A percentile compares a stretch with the other conserved stretches of the same genome.
Conservation (phyloP, 2,113 vertebrate genomes). For the Scomber scombrus region DNA sequence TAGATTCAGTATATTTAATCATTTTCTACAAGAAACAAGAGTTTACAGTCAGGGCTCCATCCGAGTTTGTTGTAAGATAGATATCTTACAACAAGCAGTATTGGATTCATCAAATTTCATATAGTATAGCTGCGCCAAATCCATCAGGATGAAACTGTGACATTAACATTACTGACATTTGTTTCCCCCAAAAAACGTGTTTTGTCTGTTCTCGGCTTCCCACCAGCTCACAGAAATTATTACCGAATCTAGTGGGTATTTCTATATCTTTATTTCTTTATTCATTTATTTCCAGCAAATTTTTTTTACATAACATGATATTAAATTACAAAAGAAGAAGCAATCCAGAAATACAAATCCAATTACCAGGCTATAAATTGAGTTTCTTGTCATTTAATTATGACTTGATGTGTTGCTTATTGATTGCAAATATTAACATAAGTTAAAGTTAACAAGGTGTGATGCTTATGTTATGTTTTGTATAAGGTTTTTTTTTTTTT, state of each 20-base stretch:
- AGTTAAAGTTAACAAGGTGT: too few relatives aligned
- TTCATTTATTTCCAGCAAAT: too few relatives aligned
- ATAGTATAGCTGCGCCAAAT: conserved; percentile 6
- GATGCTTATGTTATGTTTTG: too few relatives aligned
- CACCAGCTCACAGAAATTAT: too few relatives aligned
- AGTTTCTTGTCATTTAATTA: background rate
- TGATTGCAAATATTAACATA: background rate
- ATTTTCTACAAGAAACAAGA: conserved; percentile 14
- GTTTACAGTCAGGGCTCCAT: background rate
- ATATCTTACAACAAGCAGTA: background rate
- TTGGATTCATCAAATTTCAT: background rate
- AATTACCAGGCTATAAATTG: background rate
- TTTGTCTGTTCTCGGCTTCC: background rate
- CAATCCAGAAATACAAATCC: too few relatives aligned
- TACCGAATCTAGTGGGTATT: too few relatives aligned
- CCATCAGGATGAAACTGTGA: background rate
- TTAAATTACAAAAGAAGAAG: too few relatives aligned
- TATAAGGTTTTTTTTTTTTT: too few relatives aligned
- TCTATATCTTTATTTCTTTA: too few relatives aligned
- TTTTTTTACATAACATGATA: too few relatives aligned
- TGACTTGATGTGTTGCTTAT: background rate
- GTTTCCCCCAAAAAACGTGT: conserved; percentile 6
- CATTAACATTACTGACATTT: too few relatives aligned
- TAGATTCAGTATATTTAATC: conserved; percentile 72
- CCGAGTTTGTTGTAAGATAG: background rate